These are phyloP conservation scores for Sylvia borin DNA, from an alignment of 2,797 vertebrate genomes.

Conservation along the genomic window DNA sequence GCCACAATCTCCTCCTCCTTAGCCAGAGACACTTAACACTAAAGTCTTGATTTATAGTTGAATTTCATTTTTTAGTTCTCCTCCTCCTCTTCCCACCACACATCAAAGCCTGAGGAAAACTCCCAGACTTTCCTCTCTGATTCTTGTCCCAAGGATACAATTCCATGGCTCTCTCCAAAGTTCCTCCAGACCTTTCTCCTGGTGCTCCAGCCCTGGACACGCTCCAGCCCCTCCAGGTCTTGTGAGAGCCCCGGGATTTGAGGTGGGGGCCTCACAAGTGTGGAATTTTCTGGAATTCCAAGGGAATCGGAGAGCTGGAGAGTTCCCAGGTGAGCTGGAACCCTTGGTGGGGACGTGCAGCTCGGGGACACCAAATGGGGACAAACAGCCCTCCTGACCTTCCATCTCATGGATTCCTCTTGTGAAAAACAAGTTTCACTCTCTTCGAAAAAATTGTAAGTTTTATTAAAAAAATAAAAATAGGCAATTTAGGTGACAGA, in stretches of 20 bases:
- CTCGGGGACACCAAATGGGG: accelerated
- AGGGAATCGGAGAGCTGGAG: not conserved
- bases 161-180: not conserved
- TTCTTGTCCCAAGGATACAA: accelerated
- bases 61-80: not conserved
- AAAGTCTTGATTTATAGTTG: accelerated
- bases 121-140: not conserved
- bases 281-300: not conserved
- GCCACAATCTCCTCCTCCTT: not conserved
- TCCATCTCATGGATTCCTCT: not conserved
- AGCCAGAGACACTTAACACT: not conserved
- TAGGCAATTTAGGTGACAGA: no score
- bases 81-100: not conserved
- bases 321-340: not conserved
- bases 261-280: not conserved
- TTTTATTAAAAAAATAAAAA: no score
- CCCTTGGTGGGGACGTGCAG: not conserved
- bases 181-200: not conserved
- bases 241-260: not conserved
- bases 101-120: not conserved
- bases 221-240: not conserved
- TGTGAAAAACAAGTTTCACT: no score
- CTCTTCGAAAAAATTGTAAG: no score
- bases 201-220: no score
- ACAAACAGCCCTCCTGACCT: accelerated